Conservation (phyloP, 2,888 invertebrate species). For the Odontothrips loti region DNA sequence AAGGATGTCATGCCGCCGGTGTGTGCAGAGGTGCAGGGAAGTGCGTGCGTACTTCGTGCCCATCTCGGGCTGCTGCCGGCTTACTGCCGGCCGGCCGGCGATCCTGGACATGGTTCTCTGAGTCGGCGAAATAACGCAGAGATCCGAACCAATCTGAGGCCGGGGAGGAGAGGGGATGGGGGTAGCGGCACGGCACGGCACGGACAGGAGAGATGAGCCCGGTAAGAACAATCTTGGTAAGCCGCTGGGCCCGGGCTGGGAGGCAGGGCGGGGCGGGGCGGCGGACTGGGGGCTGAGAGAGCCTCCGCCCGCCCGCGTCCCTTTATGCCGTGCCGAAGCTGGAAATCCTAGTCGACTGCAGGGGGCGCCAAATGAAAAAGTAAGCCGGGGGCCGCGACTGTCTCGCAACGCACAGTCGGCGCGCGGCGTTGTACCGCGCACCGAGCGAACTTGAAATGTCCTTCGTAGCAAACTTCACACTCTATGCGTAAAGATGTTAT, state of each 20-base stretch:
- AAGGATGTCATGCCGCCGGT: too few relatives aligned
- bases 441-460: background rate
- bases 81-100: too few relatives aligned
- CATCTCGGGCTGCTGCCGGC: too few relatives aligned
- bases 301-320: background rate
- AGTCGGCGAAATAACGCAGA: too few relatives aligned
- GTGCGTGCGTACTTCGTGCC: too few relatives aligned
- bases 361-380: conserved; percentile 22
- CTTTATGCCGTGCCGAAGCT: background rate
- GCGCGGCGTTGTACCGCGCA: background rate
- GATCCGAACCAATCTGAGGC: too few relatives aligned
- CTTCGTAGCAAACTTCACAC: too few relatives aligned
- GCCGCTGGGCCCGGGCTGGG: background rate
- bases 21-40: too few relatives aligned
- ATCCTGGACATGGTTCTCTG: too few relatives aligned
- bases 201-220: background rate
- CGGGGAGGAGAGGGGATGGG: background rate
- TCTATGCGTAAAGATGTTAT: too few relatives aligned
- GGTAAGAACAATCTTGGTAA: conserved; percentile 1
- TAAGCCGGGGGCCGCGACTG: conserved; percentile 8
- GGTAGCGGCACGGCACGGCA: too few relatives aligned
- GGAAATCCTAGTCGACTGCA: conserved; percentile 11
- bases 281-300: background rate
- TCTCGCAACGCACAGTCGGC: background rate
- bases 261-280: background rate